These are phyloP conservation scores for Diarsia mendica DNA, from an alignment of 2,888 invertebrate species.

Conservation along the genomic window DNA sequence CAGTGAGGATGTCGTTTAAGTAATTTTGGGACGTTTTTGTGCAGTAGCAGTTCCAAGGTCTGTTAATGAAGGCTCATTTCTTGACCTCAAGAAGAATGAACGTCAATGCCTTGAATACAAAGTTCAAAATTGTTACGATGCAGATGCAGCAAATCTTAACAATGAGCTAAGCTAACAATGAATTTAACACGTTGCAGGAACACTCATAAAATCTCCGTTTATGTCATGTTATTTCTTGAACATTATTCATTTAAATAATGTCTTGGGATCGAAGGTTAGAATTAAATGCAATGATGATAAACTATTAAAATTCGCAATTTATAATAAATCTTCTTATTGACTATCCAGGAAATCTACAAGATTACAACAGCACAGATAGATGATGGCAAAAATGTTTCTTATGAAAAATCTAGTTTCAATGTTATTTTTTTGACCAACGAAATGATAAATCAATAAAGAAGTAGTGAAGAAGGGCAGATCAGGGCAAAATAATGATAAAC, in stretches of 20 bases:
- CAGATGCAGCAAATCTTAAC: conserved; percentile 8
- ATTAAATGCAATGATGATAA: neutral
- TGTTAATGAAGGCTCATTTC: conserved; percentile 14
- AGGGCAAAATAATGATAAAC: neutral
- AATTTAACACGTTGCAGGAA: conserved; percentile 20
- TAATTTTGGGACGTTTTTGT: conserved; percentile 59
- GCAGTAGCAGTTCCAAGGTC: conserved; percentile 42
- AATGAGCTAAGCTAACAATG: conserved; percentile 18
- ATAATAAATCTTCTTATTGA: conserved; percentile 4
- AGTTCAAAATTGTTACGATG: conserved; percentile 5
- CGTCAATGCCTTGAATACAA: conserved; percentile 4
- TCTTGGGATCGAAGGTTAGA: conserved; percentile 9
- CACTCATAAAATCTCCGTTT: neutral
- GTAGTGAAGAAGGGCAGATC: neutral
- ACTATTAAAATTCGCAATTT: conserved; percentile 13
- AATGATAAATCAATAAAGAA: neutral
- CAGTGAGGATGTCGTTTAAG: conserved; percentile 38
- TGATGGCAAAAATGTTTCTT: neutral
- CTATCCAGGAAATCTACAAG: conserved; percentile 1
- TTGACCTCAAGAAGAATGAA: conserved; percentile 35
- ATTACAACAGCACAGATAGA: neutral
- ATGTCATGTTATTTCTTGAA: conserved; percentile 13
- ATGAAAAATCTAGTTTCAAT: neutral
- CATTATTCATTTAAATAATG: neutral
- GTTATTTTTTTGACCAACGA: neutral